phyloP scores from a whole-genome alignment of 2,888 invertebrate species.

The Acanthosepion lycidas region DNA sequence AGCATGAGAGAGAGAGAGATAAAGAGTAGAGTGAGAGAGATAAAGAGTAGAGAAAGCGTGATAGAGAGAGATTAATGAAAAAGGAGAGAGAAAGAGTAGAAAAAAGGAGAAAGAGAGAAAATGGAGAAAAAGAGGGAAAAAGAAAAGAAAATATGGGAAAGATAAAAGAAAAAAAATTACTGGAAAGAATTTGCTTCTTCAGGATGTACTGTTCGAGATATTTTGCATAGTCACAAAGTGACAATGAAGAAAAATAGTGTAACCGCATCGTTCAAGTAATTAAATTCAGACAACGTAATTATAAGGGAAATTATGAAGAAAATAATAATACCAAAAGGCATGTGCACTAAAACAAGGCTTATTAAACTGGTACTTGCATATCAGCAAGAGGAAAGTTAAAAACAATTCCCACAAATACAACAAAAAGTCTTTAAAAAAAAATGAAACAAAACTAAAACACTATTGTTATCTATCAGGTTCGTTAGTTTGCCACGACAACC shows the following conservation, averaged over 20 bases:
- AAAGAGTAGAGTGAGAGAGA: not conserved
- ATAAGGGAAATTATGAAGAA: not conserved
- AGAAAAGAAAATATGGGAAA: too few species aligned
- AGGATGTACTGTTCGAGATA: not conserved
- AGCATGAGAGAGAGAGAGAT: too few species aligned
- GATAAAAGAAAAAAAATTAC: not conserved
- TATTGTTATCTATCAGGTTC: too few species aligned
- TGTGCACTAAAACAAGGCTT: not conserved
- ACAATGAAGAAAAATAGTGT: not conserved
- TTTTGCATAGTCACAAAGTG: not conserved
- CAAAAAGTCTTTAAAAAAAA: too few species aligned
- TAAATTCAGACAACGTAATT: slow-evolving; percentile 8
- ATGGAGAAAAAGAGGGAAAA: not conserved
- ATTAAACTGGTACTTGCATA: not conserved
- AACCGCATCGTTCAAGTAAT: not conserved
- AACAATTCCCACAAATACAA: too few species aligned
- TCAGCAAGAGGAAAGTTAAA: not conserved
- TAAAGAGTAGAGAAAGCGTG: too few species aligned
- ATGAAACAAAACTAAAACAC: too few species aligned
- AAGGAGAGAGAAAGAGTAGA: too few species aligned
- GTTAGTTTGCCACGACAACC: too few species aligned
- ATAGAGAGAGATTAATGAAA: too few species aligned
- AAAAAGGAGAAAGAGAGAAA: too few species aligned
- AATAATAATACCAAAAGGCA: slow-evolving; percentile 33
- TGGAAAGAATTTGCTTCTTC: not conserved